Base-by-base conservation (phyloP, 2,888 invertebrate genomes). In the Perithous albicinctus region DNA sequence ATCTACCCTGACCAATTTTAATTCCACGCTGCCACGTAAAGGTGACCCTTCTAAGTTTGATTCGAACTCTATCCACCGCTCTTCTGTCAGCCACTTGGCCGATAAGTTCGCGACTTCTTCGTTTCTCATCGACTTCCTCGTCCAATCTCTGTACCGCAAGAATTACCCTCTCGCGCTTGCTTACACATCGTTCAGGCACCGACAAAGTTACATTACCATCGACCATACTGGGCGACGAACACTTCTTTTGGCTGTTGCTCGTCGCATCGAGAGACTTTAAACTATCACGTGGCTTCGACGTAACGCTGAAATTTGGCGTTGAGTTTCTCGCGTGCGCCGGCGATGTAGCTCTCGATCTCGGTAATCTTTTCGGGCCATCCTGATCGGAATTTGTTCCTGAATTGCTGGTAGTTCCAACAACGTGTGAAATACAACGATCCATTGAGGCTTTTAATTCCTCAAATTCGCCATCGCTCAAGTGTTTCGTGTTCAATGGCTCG, bases 1-100 rank as follows among this genome's bases (percentile, higher is more conserved):
- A 99, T 83, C 97, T 95, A 8, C 99, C 99, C 86, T 98, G 97
- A 0, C 98, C 99, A 81, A 96, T 95, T 92, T 98, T 98, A 81
- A 97, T 96, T 2, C 98, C 98, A 12, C 98, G 94, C 93, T 98
- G 98, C 98, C 99, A 99, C 78, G 97, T 96, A 93, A 99, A 99
- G 84, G 96, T 96, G 54, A 98, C 97, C 90, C 96, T 95, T 35
- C 96, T 93, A 8, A 97, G 95, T 85, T 96, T 95, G 75, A 97
- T 96, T 86, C 96, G 96, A 89, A 95, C 95, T 91, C 95, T 95
- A 87, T 94, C 94, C 5, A 89, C 89, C 41, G 94, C 93, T 38
- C 93, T 93, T 51, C 94, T 93, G 18, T 94, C 94, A 61, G 94
- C 94, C 26, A 95, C 94, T 83, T 93, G 94, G 0, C 97, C 97